phyloP scores from a whole-genome alignment of 2,113 vertebrate genomes.

The Otocyon megalotis region DNA sequence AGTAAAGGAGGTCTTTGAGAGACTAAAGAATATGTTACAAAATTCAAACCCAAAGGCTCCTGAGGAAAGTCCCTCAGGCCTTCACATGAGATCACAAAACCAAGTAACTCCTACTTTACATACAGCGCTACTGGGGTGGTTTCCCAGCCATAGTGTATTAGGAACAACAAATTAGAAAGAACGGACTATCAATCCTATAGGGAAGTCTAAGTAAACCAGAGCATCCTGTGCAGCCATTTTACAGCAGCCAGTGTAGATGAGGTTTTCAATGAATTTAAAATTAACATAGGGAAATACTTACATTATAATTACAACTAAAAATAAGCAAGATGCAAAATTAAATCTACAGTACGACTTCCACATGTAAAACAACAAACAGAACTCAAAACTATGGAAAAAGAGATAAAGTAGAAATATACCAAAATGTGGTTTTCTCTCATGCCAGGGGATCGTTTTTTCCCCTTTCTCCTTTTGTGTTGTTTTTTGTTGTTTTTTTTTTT shows the following conservation, averaged over 20 bases:
- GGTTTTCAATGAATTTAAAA: not conserved
- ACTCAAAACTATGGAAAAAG: slow-evolving; percentile 22
- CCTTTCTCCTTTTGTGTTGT: not conserved
- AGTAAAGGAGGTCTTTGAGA: not conserved
- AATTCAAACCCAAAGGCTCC: not conserved
- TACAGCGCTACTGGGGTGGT: not conserved
- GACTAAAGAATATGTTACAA: not conserved
- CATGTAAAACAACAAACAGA: not conserved
- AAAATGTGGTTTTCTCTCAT: not conserved
- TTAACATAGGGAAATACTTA: not conserved
- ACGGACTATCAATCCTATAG: not conserved
- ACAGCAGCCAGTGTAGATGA: not conserved
- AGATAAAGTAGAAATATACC: not conserved
- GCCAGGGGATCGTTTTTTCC: not conserved
- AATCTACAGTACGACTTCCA: not conserved
- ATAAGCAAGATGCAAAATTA: slow-evolving; percentile 20
- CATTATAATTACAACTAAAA: not conserved
- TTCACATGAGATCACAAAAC: not conserved
- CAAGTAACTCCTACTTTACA: not conserved
- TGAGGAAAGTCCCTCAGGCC: not conserved
- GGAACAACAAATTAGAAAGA: slow-evolving; percentile 2
- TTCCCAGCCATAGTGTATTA: not conserved
- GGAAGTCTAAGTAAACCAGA: not conserved
- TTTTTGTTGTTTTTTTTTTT: not conserved
- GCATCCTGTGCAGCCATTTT: not conserved